phyloP scores from a whole-genome alignment of 2,113 vertebrate genomes.

The Mionectes macconnelli region DNA sequence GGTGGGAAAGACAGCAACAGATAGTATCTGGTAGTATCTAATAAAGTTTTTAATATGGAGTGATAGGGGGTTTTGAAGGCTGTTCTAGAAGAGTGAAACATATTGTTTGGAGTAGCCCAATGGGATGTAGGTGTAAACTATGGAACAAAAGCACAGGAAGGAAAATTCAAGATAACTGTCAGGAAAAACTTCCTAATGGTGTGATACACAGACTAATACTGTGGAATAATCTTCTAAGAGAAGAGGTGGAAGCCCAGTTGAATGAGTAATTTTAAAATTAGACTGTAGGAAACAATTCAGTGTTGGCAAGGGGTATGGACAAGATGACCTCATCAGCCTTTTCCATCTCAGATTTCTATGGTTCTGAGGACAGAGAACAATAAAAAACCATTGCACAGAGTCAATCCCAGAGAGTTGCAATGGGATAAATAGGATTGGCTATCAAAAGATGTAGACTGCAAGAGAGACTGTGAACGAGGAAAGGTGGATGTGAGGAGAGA shows the following conservation, averaged over 20 bases:
- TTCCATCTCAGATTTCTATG: conserved; percentile 55
- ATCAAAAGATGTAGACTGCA: neutral
- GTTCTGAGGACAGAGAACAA: conserved; percentile 42
- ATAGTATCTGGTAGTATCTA: neutral
- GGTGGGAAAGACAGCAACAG: neutral
- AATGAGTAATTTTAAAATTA: conserved; percentile 62
- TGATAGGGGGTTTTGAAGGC: neutral
- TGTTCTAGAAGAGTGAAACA: neutral
- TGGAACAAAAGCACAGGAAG: conserved; percentile 34
- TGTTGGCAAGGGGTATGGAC: conserved; percentile 25
- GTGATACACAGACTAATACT: conserved; percentile 9
- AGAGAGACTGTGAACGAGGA: conserved; percentile 4
- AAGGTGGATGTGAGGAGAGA: neutral
- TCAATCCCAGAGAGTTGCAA: neutral
- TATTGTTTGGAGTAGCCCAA: neutral
- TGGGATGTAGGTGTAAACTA: neutral
- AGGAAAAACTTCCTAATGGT: conserved; percentile 40
- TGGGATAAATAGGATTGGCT: neutral
- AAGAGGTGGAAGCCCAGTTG: conserved; percentile 20
- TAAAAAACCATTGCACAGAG: conserved; percentile 35
- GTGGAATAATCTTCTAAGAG: conserved; percentile 45
- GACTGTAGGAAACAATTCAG: conserved; percentile 48
- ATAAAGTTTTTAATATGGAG: neutral
- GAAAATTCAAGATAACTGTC: conserved; percentile 37
- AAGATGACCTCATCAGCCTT: conserved; percentile 55